Base-by-base conservation (phyloP, 2,797 vertebrate species). In the Sebastes baramenuke region DNA sequence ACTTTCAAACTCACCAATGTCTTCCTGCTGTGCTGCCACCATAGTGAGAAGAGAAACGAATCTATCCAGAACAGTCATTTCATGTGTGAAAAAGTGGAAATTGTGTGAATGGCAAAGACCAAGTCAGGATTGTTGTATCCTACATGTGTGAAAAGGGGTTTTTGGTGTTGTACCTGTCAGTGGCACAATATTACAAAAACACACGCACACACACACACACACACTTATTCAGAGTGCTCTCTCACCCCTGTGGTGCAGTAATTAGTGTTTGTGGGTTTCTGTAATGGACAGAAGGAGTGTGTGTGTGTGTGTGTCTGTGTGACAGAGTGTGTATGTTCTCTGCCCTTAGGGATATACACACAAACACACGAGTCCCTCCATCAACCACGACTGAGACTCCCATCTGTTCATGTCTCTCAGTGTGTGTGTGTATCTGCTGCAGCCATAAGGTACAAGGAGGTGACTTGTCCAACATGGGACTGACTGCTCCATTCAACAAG, bases 321-420 rank as follows among this genome's bases (percentile, higher is more conserved):
- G 49, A 12, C 22, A 49, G 46, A 3, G 29, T 36, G 56, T 49
- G 52, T 38, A 22, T 32, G 34, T 77, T 10, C 20, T 32, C 27
- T 72, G 61, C 73, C 87, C 77, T 76, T 68, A 65, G 86, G 82
- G 86, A 89, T 64, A 67, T n/a, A 65, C 55, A 82, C 69, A 83
- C 81, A 79, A 56, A 85, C 62, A 80, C 67, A 52, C 20, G 7
- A 78, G 80, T 84, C 80, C 75, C 69, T 74, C 82, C 74, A 85
- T 84, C 59, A 76, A 60, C 72, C 65, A 67, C 75, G 59, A 65
- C 85, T 71, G 71, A 87, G 86, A 77, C 27, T 84, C 79, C 88
- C 91, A 92, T 92, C 92, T 93, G 93, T 82, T 76, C 78, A 32
- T 36, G 56, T 81, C 62, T 86, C 32, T 80, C 67, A 75, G 34